These are phyloP conservation scores for Sylvia atricapilla DNA, from an alignment of 2,113 vertebrate species.

Conservation along the genomic window DNA sequence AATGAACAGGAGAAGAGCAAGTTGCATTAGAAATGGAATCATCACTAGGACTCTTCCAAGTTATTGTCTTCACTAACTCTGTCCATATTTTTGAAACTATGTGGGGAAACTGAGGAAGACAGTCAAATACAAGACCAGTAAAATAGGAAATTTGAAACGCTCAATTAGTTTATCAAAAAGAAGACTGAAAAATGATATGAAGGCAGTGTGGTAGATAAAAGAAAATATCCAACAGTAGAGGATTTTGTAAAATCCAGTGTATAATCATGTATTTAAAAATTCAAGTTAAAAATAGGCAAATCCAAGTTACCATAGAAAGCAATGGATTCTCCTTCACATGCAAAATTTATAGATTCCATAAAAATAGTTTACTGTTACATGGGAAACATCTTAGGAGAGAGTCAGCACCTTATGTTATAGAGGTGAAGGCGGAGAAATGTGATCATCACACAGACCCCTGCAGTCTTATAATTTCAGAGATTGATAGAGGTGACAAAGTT, in stretches of 20 bases:
- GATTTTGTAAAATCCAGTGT: neutral
- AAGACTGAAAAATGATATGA: neutral
- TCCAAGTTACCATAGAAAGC: neutral
- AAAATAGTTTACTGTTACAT: neutral
- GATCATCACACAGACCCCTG: rapidly evolving
- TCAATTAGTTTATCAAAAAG: neutral
- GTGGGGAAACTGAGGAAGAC: neutral
- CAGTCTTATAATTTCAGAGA: neutral
- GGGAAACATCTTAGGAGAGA: neutral
- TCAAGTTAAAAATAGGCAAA: neutral
- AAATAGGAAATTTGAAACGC: neutral
- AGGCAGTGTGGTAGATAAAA: neutral
- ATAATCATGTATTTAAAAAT: neutral
- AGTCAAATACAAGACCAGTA: neutral
- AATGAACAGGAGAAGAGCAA: neutral
- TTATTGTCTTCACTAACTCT: neutral
- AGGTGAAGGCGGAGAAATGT: neutral
- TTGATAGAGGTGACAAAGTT: neutral
- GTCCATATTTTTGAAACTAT: neutral
- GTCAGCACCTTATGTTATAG: neutral
- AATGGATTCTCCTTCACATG: neutral
- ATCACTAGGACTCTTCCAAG: neutral
- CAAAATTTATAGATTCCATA: neutral
- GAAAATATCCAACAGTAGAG: neutral
- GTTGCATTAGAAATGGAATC: neutral